Evolutionary conservation across 2,797 vertebrate genomes (phyloP).

Genomic region (Mormyrops attenuatus): DNA sequence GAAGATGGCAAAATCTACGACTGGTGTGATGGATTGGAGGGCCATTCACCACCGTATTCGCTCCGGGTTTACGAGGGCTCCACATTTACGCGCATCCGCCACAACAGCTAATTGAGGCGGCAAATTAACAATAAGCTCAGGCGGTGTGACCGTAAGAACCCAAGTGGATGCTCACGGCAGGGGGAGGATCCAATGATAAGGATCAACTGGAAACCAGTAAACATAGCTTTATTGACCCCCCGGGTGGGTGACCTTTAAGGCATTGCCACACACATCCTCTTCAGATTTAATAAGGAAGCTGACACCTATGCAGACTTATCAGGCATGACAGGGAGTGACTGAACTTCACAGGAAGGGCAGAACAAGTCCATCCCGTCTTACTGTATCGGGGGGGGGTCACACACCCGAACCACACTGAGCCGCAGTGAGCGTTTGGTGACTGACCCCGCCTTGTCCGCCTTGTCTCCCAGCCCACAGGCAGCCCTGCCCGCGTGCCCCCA

Average conservation of each 20-base stretch:
- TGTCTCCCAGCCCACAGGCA: not conserved
- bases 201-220: not conserved
- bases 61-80: constrained; percentile 48
- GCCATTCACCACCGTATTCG: constrained; percentile 40
- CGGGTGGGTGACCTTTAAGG: not conserved
- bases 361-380: not conserved
- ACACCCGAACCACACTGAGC: not conserved
- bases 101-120: constrained; percentile 45
- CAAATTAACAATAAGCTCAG: constrained; percentile 25
- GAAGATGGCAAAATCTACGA: constrained; percentile 52
- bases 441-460: not conserved
- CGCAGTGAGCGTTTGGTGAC: not conserved
- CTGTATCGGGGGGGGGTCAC: not conserved
- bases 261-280: not conserved
- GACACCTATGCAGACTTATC: not conserved
- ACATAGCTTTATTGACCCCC: not conserved
- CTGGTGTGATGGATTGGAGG: constrained; percentile 58
- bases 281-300: not conserved
- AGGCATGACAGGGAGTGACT: not conserved
- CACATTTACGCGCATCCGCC: constrained; percentile 41
- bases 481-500: constrained; percentile 38
- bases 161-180: not conserved
- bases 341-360: not conserved
- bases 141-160: not conserved
- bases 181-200: not conserved